Conservation (phyloP, 1,140 invertebrate genomes). For the Lepeophtheirus salmonis region DNA sequence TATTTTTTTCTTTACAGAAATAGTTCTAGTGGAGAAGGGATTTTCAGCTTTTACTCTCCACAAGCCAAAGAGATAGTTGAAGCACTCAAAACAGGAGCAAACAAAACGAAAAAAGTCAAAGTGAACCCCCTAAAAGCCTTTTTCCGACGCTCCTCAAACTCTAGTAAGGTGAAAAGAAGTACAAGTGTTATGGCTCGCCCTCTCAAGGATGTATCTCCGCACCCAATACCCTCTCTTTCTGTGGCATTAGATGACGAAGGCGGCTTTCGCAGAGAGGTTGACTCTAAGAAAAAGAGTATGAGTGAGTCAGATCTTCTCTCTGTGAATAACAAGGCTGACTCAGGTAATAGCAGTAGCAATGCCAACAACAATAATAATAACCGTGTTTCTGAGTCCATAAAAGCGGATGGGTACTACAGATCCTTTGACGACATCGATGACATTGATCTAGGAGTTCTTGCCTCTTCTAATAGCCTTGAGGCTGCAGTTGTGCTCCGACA, state of each 20-base stretch:
- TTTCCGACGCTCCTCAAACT: not conserved
- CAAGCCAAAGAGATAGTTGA: not conserved
- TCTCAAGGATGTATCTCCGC: too few species aligned
- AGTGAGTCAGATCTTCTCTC: slow-evolving; percentile 3
- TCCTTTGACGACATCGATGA: slow-evolving; percentile 11
- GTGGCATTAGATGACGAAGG: too few species aligned
- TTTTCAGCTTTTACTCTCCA: not conserved
- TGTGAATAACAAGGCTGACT: slow-evolving; percentile 4
- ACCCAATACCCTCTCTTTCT: too few species aligned
- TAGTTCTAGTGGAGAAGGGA: slow-evolving; percentile 4
- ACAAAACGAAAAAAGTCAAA: slow-evolving; percentile 1
- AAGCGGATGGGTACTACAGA: slow-evolving; percentile 9
- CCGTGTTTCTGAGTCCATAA: too few species aligned
- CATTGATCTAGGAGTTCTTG: not conserved
- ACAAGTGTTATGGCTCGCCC: not conserved
- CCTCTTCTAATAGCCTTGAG: not conserved
- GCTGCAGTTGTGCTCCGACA: not conserved
- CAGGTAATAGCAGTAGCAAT: too few species aligned
- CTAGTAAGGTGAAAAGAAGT: not conserved
- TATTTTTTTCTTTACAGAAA: not conserved
- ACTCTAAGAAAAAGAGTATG: slow-evolving; percentile 5
- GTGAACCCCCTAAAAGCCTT: slow-evolving; percentile 5
- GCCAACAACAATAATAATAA: too few species aligned
- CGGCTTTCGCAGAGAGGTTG: too few species aligned
- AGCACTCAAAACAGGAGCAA: not conserved